These are phyloP conservation scores for Hoplostethus atlanticus DNA, from an alignment of 2,797 vertebrate species.

Conservation along the genomic window DNA sequence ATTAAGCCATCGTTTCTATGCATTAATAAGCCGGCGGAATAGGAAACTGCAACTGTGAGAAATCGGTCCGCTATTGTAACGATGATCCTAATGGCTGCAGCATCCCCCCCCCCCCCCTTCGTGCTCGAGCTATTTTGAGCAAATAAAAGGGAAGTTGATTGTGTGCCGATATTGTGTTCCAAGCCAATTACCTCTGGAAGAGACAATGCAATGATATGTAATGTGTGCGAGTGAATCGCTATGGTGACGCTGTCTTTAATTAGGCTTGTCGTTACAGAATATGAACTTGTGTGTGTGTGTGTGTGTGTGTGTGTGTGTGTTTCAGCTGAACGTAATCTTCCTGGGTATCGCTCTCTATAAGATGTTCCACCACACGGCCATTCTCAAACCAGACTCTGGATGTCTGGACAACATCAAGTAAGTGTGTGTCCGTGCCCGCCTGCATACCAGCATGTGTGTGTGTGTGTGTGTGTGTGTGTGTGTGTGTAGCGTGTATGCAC, in stretches of 20 bases:
- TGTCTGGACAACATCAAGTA: constrained; percentile 99
- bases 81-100: constrained; percentile 64
- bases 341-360: constrained; percentile 99
- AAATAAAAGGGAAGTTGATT: constrained; percentile 68
- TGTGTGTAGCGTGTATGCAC: constrained; percentile 14
- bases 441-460: not conserved
- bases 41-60: constrained; percentile 48
- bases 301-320: constrained; percentile 54
- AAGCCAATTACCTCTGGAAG: constrained; percentile 64
- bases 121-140: constrained; percentile 62
- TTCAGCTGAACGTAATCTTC: constrained; percentile 99
- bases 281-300: constrained; percentile 58
- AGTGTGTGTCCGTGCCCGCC: constrained; percentile 74
- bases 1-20: constrained; percentile 47
- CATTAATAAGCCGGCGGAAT: constrained; percentile 38
- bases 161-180: constrained; percentile 63
- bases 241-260: constrained; percentile 70
- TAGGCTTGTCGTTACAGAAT: constrained; percentile 52
- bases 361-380: constrained; percentile 99
- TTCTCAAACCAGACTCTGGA: constrained; percentile 98
- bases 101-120: constrained; percentile 55
- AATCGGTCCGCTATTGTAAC: constrained; percentile 64
- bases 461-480: not conserved
- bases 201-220: constrained; percentile 61
- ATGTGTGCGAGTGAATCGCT: constrained; percentile 56